phyloP scores from a whole-genome alignment of 2,113 vertebrate species.

The Halcyon senegalensis region DNA sequence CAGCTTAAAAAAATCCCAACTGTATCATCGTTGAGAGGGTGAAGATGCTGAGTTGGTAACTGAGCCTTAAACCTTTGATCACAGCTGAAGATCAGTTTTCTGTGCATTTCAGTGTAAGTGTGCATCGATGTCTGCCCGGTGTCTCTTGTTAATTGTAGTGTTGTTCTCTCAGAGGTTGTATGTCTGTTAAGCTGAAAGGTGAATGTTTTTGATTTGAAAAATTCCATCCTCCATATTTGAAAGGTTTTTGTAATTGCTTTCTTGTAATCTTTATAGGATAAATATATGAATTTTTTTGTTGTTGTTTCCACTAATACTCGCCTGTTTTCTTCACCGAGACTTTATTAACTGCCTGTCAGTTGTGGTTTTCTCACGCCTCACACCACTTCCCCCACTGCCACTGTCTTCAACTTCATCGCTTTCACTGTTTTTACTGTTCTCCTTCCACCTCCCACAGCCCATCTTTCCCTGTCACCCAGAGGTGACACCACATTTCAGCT shows the following conservation, averaged over 20 bases:
- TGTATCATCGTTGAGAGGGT: background rate
- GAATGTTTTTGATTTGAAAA: slow-evolving; percentile 18
- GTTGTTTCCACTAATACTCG: slow-evolving; percentile 6
- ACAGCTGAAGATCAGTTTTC: background rate
- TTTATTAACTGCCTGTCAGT: no score
- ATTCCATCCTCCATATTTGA: background rate
- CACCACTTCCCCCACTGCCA: no score
- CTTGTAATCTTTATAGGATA: slow-evolving; percentile 39
- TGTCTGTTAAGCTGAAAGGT: background rate
- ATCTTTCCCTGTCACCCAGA: no score
- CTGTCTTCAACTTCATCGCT: no score
- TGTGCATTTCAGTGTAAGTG: background rate
- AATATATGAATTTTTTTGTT: background rate
- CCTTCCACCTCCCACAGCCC: no score
- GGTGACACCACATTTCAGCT: background rate
- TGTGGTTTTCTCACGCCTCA: no score
- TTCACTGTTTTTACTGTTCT: no score
- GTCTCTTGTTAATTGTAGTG: background rate
- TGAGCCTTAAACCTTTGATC: slow-evolving; percentile 11
- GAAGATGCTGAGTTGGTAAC: background rate
- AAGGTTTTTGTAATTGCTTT: slow-evolving; percentile 24
- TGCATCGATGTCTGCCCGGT: background rate
- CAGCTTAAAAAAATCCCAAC: background rate
- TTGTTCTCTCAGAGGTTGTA: background rate
- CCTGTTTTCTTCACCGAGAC: background rate